Percentiles rank a stretch among this genome's conserved stretches.
Evolutionary conservation across 1,140 invertebrate species (phyloP).

Genomic region (Harlomillsia oculata): DNA sequence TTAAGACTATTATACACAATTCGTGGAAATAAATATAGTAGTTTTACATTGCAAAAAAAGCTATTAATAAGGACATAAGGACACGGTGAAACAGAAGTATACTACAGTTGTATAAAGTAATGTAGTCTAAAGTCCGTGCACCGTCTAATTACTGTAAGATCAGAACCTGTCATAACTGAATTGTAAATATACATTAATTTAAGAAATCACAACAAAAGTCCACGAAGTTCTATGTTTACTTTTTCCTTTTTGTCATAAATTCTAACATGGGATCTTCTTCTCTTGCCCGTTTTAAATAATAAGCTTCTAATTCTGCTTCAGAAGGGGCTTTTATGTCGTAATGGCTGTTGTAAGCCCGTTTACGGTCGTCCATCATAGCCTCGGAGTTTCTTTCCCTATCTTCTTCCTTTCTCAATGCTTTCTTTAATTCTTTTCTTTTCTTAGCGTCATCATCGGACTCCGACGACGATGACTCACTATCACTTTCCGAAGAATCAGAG

Average conservation of each 20-base stretch:
- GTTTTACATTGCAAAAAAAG: too few species aligned
- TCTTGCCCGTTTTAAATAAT: conserved; percentile 69
- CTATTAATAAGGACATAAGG: too few species aligned
- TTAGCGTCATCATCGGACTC: conserved; percentile 40
- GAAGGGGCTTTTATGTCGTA: conserved; percentile 70
- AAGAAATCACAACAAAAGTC: too few species aligned
- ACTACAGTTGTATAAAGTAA: too few species aligned
- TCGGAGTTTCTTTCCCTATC: conserved; percentile 53
- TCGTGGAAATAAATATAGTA: too few species aligned
- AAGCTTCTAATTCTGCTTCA: conserved; percentile 88
- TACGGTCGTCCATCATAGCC: conserved; percentile 69
- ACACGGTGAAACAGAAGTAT: too few species aligned
- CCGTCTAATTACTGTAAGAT: too few species aligned
- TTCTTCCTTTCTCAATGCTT: conserved; percentile 58
- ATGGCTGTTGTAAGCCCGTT: conserved; percentile 85
- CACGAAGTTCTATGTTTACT: too few species aligned
- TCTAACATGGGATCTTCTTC: conserved; percentile 82
- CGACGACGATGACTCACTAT: neutral
- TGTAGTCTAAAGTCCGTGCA: too few species aligned
- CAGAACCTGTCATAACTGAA: too few species aligned
- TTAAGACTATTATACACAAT: too few species aligned
- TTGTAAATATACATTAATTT: too few species aligned
- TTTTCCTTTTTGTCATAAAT: conserved; percentile 36
- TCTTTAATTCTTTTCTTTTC: conserved; percentile 37
- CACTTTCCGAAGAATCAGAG: conserved; percentile 8